phyloP scores from a whole-genome alignment of 2,113 vertebrate genomes.

The Alaudala cheleensis region DNA sequence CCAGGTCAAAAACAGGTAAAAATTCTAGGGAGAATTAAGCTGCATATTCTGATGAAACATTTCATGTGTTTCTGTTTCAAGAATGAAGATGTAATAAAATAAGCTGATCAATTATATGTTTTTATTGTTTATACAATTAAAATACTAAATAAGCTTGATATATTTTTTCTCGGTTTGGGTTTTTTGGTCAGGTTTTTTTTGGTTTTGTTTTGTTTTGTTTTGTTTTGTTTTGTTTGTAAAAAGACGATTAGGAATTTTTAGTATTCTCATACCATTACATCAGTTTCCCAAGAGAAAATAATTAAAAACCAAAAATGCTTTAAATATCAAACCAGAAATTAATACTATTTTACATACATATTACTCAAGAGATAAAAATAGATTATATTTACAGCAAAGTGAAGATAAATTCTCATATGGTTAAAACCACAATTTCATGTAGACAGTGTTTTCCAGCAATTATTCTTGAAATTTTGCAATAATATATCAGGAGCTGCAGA shows the following conservation, averaged over 20 bases:
- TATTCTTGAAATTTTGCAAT: not conserved
- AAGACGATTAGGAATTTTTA: not conserved
- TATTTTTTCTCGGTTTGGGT: not conserved
- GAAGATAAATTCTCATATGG: not conserved
- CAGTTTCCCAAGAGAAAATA: not conserved
- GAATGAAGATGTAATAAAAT: not conserved
- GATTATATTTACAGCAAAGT: not conserved
- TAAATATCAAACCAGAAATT: not conserved
- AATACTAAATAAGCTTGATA: not conserved
- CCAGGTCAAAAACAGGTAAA: not conserved
- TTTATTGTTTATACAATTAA: not conserved
- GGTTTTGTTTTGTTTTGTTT: not conserved
- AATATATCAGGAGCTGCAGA: not conserved
- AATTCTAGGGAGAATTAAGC: not conserved
- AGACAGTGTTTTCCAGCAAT: not conserved
- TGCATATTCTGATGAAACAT: not conserved
- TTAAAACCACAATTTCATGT: not conserved
- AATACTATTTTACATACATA: not conserved
- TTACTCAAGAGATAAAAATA: not conserved
- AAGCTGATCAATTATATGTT: not conserved
- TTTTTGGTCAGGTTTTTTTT: accelerated
- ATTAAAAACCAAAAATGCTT: not conserved
- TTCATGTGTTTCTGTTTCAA: not conserved
- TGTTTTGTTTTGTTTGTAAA: not conserved
- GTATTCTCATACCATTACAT: not conserved